These are phyloP conservation scores for Pelodytes ibericus DNA, from an alignment of 2,797 vertebrate genomes.

Conservation along the genomic window DNA sequence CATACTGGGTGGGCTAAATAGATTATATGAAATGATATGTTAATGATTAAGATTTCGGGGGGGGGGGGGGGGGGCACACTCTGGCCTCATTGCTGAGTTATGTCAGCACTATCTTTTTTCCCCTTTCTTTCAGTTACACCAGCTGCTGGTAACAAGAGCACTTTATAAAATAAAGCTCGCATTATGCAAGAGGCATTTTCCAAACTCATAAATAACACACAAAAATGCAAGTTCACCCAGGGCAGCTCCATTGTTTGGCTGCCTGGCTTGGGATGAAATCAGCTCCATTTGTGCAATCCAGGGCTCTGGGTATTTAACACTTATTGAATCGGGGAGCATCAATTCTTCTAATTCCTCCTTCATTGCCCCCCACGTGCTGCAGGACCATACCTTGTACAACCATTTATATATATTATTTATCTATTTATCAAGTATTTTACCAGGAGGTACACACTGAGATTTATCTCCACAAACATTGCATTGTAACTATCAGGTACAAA, in stretches of 20 bases:
- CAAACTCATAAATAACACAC: conserved; percentile 51
- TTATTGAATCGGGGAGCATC: conserved; percentile 21
- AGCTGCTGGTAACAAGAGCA: conserved; percentile 43
- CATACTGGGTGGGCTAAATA: background rate
- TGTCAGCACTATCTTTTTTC: background rate
- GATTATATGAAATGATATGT: background rate
- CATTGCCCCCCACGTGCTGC: background rate
- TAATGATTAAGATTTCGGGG: background rate
- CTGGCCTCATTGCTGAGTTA: background rate
- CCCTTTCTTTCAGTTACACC: conserved; percentile 20
- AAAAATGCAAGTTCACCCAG: conserved; percentile 37
- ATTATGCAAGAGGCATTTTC: conserved; percentile 44
- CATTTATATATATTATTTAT: too few species aligned
- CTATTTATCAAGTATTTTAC: too few species aligned
- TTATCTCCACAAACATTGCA: too few species aligned
- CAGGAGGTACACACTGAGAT: too few species aligned
- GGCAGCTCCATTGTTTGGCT: conserved; percentile 37
- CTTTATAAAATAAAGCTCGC: conserved; percentile 43
- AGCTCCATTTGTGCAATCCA: conserved; percentile 28
- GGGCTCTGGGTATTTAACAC: conserved; percentile 30
- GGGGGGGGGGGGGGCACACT: background rate
- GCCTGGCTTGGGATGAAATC: conserved; percentile 4
- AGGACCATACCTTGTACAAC: too few species aligned
- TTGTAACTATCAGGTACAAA: too few species aligned
- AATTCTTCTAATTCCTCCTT: conserved; percentile 43